phyloP scores from a whole-genome alignment of 2,113 vertebrate species.

The Halcyon senegalensis region DNA sequence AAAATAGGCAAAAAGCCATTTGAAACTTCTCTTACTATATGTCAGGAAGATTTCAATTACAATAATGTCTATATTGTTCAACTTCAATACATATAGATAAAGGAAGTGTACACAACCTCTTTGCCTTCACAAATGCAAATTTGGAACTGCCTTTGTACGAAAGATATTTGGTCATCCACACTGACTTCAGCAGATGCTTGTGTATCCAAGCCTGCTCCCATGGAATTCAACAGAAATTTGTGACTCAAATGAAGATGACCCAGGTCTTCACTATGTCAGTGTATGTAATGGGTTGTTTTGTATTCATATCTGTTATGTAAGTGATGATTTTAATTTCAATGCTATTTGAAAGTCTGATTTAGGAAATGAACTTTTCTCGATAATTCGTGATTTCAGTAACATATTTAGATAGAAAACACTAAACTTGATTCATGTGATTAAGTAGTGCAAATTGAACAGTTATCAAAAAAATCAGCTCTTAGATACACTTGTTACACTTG shows the following conservation, averaged over 20 bases:
- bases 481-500: background rate
- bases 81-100: background rate
- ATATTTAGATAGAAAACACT: background rate
- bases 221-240: conserved; percentile 2
- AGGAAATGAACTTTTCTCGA: background rate
- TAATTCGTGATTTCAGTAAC: background rate
- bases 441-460: background rate
- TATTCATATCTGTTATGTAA: background rate
- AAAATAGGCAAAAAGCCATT: background rate
- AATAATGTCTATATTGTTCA: background rate
- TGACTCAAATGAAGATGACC: background rate
- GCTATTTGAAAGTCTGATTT: background rate
- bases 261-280: background rate
- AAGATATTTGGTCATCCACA: background rate
- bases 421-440: background rate
- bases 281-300: background rate
- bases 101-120: background rate
- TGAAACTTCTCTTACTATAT: background rate
- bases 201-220: background rate
- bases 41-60: background rate
- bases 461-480: background rate
- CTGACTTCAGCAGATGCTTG: background rate
- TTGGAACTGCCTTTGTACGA: background rate
- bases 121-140: conserved; percentile 20
- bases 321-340: background rate